A percentile compares a stretch with the other conserved stretches of the same genome.
Conservation (phyloP, 2,113 vertebrate genomes). For the Gymnarchus niloticus region DNA sequence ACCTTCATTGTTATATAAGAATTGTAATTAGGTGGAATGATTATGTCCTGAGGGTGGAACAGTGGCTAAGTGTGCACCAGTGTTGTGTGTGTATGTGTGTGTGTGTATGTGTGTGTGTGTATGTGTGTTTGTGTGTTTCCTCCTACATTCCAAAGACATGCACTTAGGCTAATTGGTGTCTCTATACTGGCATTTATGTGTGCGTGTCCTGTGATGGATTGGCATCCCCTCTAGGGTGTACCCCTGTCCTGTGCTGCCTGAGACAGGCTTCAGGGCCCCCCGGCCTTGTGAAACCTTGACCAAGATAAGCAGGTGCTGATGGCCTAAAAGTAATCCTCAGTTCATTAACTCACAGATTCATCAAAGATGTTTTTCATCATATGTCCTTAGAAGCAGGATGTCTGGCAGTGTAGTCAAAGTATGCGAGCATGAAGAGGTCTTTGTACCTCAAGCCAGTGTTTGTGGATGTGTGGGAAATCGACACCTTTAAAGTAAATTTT, state of each 20-base stretch:
- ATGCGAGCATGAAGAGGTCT: neutral
- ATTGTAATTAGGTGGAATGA: neutral
- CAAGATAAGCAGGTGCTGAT: neutral
- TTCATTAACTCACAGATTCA: neutral
- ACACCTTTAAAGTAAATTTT: neutral
- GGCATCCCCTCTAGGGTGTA: neutral
- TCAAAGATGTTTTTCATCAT: neutral
- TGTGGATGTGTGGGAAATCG: neutral
- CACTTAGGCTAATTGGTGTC: neutral
- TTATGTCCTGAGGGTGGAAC: neutral
- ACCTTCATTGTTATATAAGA: neutral
- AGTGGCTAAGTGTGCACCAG: neutral
- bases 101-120: neutral
- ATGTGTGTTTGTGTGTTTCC: neutral
- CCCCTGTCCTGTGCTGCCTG: neutral
- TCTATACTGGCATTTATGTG: neutral
- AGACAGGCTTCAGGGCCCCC: neutral
- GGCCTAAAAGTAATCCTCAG: neutral
- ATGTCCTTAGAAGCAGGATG: neutral
- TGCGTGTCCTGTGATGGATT: no score
- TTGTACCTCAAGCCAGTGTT: neutral
- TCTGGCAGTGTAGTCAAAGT: neutral
- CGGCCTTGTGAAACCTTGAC: neutral
- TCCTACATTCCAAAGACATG: neutral
- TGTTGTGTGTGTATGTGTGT: neutral